Evolutionary conservation across 2,888 invertebrate species (phyloP).

Genomic region (Ophion slaviceki): DNA sequence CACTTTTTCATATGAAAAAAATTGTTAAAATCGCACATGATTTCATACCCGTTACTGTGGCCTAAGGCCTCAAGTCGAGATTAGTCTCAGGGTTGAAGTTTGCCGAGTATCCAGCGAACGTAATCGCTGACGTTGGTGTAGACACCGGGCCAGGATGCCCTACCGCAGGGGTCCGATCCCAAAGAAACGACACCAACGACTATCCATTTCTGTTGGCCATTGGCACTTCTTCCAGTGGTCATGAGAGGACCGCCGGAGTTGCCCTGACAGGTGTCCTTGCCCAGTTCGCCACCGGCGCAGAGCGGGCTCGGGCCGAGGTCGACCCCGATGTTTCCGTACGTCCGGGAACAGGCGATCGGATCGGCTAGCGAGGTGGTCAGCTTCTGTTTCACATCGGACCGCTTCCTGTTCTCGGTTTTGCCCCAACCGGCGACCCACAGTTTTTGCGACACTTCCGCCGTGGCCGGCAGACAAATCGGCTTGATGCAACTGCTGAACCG

Average conservation of each 20-base stretch:
- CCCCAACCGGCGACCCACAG: slow-evolving; percentile 88
- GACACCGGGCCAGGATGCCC: slow-evolving; percentile 86
- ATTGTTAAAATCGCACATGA: no score
- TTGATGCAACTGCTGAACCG: slow-evolving; percentile 85
- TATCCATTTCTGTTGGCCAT: slow-evolving; percentile 81
- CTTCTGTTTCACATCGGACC: slow-evolving; percentile 86
- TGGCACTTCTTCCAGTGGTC: slow-evolving; percentile 75
- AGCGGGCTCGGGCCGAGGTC: slow-evolving; percentile 85
- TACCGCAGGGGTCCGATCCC: slow-evolving; percentile 85
- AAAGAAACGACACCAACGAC: slow-evolving; percentile 87
- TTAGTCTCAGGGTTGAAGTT: slow-evolving; percentile 71
- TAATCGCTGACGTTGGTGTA: slow-evolving; percentile 87
- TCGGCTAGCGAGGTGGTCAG: slow-evolving; percentile 84
- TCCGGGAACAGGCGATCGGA: slow-evolving; percentile 84
- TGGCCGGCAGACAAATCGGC: slow-evolving; percentile 87
- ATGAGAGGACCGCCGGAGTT: slow-evolving; percentile 92
- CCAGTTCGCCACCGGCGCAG: slow-evolving; percentile 89
- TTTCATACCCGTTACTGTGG: no score
- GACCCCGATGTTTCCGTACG: slow-evolving; percentile 84
- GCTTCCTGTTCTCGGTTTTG: slow-evolving; percentile 85
- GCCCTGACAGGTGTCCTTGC: slow-evolving; percentile 90
- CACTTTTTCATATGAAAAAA: no score
- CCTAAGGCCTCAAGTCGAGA: no score
- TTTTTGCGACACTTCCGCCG: slow-evolving; percentile 78
- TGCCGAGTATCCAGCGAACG: slow-evolving; percentile 86